Percentiles rank a stretch among this genome's conserved stretches.
Evolutionary conservation across 2,113 vertebrate genomes (phyloP).

Genomic region (Euleptes europaea): DNA sequence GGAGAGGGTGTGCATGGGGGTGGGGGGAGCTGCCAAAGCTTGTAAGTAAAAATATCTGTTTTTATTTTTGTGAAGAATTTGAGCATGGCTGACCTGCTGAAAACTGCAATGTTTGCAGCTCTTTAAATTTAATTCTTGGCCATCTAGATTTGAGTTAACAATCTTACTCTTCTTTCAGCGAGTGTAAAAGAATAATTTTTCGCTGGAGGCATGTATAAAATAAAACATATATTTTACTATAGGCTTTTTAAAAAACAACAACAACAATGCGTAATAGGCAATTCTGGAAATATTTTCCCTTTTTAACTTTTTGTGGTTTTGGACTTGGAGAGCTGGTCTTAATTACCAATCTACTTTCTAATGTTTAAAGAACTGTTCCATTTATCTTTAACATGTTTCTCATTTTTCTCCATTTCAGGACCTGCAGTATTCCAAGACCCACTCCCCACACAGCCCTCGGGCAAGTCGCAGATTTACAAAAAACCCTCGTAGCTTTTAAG

Average conservation of each 20-base stretch:
- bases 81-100: constrained; percentile 51
- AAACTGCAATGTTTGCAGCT: constrained; percentile 65
- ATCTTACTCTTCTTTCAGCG: constrained; percentile 62
- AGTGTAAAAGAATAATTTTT: constrained; percentile 70
- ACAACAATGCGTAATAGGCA: constrained; percentile 77
- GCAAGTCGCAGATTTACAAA: constrained; percentile 69
- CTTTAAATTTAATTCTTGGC: constrained; percentile 70
- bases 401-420: constrained; percentile 77
- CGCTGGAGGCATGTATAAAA: constrained; percentile 75
- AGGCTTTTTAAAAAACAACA: constrained; percentile 60
- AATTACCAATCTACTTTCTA: constrained; percentile 82
- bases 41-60: constrained; percentile 38
- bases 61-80: constrained; percentile 50
- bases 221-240: constrained; percentile 75
- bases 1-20: neutral
- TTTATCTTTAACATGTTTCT: constrained; percentile 83
- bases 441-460: constrained; percentile 74
- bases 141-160: constrained; percentile 66
- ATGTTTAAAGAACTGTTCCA: constrained; percentile 77
- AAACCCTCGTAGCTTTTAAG: constrained; percentile 57
- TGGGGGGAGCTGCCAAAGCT: constrained; percentile 33
- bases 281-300: constrained; percentile 83
- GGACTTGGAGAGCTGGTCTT: constrained; percentile 77
- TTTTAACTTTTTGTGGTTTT: constrained; percentile 82
- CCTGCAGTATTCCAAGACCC: constrained; percentile 72